Conservation (phyloP, 2,113 vertebrate genomes). For the Motacilla alba region DNA sequence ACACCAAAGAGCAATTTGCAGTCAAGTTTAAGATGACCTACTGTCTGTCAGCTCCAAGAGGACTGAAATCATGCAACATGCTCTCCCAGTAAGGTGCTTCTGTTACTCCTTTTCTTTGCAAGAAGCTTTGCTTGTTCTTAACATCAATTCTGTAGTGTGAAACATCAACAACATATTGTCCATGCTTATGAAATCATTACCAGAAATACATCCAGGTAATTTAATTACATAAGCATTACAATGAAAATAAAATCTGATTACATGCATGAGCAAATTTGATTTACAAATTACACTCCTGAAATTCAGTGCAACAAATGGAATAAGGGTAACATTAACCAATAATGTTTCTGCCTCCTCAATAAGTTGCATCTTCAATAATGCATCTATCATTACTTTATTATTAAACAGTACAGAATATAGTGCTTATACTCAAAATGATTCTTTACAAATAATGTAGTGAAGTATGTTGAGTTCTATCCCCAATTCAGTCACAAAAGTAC, state of each 20-base stretch:
- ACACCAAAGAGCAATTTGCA: constrained; percentile 55
- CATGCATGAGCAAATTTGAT: constrained; percentile 2
- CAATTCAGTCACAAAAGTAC: constrained; percentile 24
- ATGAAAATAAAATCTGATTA: constrained; percentile 58
- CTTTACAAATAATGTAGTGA: constrained; percentile 44
- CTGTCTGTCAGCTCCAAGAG: neutral
- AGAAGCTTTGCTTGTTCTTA: neutral
- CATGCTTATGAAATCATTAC: constrained; percentile 43
- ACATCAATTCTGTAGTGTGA: constrained; percentile 22
- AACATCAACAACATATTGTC: neutral
- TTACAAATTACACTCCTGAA: constrained; percentile 59
- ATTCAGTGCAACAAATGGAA: constrained; percentile 68
- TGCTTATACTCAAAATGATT: constrained; percentile 39
- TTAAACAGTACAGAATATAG: constrained; percentile 43
- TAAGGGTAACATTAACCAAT: constrained; percentile 27
- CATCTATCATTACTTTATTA: constrained; percentile 20
- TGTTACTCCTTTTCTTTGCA: neutral
- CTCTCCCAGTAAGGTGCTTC: constrained; percentile 66
- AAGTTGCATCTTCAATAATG: constrained; percentile 38
- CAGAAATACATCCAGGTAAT: constrained; percentile 13
- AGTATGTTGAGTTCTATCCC: constrained; percentile 48
- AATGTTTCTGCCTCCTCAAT: constrained; percentile 35
- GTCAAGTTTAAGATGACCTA: constrained; percentile 28
- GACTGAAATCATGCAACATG: neutral
- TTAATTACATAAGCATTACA: constrained; percentile 53